Base-by-base conservation (phyloP, 1,140 invertebrate genomes). In the Cydia splendana region DNA sequence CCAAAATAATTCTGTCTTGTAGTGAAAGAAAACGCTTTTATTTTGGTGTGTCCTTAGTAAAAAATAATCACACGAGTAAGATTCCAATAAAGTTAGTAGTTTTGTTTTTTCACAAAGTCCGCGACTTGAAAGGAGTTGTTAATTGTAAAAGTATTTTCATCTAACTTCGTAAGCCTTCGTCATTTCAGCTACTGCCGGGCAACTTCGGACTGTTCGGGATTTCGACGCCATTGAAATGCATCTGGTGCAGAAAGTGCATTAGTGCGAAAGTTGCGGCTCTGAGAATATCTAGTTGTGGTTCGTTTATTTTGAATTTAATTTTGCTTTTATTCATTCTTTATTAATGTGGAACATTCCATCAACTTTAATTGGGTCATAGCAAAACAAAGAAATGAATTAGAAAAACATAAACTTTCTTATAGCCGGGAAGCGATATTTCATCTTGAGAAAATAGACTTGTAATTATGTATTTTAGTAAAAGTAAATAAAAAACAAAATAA, bases 71-170 rank as follows among this genome's bases (percentile, higher is more conserved):
- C 24, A 62, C 20, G 18, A 62, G 20, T 62, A 62, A 62, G 57
- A 62, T 62, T 24, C 57, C n/a, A 24, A 62, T 20, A 3, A n/a
- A 62, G 20, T 53, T 53, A 53, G 2, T 24, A 62, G 10, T 9
- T 62, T 62, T 57, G 5, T 57, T 57, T 71, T 42, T 38, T 71
- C n/a, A 69, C 30, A 18, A 71, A 71, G n/a, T 42, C 67, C 18
- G 34, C n/a, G 67, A 38, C 67, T 71, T 71, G 30, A 71, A 71
- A 71, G 67, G 57, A 38, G 67, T 45, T 34, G 13, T 34, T 38
- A 71, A 71, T 71, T 71, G 30, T 71, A 5, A 38, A 71, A 71
- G 38, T 71, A 71, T 71, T 71, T 71, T 71, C 30, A 71, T 71
- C 34, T 71, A 71, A 71, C 67, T 71, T 67, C 30, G 24, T 42